Evolutionary conservation across 2,113 vertebrate genomes (phyloP).

Genomic region (Notiomystis cincta): DNA sequence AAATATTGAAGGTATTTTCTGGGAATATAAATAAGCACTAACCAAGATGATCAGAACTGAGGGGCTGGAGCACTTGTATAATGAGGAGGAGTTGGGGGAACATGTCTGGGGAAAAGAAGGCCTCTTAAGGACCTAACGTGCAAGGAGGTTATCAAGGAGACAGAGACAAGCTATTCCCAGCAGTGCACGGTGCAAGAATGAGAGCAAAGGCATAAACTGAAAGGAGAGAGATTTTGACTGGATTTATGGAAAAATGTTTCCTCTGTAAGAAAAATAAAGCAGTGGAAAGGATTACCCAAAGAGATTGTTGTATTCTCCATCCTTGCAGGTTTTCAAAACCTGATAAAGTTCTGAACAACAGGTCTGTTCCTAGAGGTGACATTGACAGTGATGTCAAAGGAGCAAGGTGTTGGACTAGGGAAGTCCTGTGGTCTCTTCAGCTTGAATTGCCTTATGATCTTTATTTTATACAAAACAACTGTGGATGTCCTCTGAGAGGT

Average conservation of each 20-base stretch:
- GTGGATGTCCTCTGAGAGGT: background rate
- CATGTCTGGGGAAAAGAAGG: background rate
- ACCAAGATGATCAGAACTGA: background rate
- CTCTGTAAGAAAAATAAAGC: background rate
- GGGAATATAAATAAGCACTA: background rate
- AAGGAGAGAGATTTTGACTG: background rate
- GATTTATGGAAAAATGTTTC: background rate
- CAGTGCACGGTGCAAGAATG: background rate
- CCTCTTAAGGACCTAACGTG: background rate
- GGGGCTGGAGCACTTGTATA: background rate
- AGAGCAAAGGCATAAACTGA: background rate
- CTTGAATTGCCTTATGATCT: background rate
- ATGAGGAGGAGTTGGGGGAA: background rate
- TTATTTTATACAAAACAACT: background rate
- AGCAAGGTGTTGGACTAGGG: background rate
- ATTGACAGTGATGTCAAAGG: background rate
- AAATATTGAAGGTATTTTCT: background rate
- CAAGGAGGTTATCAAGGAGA: background rate
- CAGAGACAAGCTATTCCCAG: background rate
- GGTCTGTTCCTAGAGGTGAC: background rate
- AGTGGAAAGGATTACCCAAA: background rate
- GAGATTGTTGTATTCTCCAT: background rate
- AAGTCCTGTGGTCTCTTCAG: background rate
- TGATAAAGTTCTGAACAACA: background rate
- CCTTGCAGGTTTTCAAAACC: background rate